These are phyloP conservation scores for Phenganax stokvisi DNA, from an alignment of 92 coral and sea anemone species.

Conservation along the genomic window DNA sequence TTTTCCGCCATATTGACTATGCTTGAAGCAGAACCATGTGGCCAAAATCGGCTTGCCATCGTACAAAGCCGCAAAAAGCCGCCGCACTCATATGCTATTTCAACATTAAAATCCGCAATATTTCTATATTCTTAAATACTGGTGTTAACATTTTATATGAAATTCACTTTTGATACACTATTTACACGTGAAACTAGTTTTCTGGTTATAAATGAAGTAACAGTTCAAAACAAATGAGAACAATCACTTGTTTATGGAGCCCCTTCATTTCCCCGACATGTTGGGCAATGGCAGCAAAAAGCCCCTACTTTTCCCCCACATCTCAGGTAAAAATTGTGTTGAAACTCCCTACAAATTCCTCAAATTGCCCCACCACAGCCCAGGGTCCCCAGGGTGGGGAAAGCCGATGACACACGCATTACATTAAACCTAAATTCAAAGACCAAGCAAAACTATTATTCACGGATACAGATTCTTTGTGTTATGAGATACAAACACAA, in stretches of 20 bases:
- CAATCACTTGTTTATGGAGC: background rate
- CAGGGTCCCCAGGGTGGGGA: slow-evolving; percentile 13
- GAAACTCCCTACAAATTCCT: background rate
- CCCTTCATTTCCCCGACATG: background rate
- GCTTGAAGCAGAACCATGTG: background rate
- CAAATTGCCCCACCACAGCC: slow-evolving; percentile 15
- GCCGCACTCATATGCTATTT: background rate
- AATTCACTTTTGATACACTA: background rate
- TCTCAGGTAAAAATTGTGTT: background rate
- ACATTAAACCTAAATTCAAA: background rate
- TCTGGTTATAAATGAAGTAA: background rate
- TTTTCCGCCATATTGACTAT: too few relatives aligned
- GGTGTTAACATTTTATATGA: background rate
- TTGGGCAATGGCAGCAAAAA: slow-evolving; percentile 6
- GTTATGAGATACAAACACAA: too few relatives aligned
- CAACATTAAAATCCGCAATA: background rate
- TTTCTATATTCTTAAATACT: background rate
- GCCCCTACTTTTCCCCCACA: slow-evolving; percentile 16
- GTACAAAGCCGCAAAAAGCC: background rate
- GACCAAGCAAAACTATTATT: too few relatives aligned
- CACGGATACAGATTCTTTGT: too few relatives aligned
- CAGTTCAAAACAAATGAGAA: background rate
- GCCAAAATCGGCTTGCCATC: background rate
- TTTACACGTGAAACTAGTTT: background rate
- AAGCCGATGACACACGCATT: slow-evolving; percentile 14